A percentile compares a stretch with the other conserved stretches of the same genome.
Conservation (phyloP, 2,797 vertebrate genomes). For the Sternotherus odoratus region DNA sequence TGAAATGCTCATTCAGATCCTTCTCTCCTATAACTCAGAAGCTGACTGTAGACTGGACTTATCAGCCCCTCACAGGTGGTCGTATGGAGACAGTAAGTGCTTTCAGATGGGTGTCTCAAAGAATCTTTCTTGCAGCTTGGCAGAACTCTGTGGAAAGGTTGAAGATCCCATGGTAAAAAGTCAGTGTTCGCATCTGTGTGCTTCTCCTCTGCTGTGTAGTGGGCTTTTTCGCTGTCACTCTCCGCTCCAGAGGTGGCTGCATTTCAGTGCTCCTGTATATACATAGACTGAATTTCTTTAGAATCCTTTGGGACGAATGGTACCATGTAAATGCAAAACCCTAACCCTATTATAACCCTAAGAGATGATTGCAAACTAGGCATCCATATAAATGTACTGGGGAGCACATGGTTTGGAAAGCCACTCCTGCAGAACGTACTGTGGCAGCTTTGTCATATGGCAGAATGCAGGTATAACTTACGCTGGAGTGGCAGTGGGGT, state of each 20-base stretch:
- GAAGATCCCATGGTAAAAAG: not conserved
- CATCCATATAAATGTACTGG: accelerated
- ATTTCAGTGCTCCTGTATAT: not conserved
- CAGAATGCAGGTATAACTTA: not conserved
- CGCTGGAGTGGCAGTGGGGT: not conserved
- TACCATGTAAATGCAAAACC: accelerated
- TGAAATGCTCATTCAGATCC: conserved; percentile 90
- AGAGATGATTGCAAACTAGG: accelerated
- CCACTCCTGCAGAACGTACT: not conserved
- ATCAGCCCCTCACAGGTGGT: conserved; percentile 83
- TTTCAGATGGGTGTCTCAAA: not conserved
- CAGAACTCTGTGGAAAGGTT: accelerated
- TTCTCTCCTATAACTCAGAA: conserved; percentile 82
- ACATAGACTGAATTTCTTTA: not conserved
- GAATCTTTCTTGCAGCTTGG: not conserved
- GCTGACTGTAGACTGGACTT: conserved; percentile 91
- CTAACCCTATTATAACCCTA: accelerated
- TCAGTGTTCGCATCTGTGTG: not conserved
- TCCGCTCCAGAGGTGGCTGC: not conserved
- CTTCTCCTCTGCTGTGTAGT: accelerated
- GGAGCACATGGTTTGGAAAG: accelerated
- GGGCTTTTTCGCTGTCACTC: accelerated
- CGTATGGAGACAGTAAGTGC: conserved; percentile 82
- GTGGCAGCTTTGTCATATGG: not conserved
- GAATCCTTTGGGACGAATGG: not conserved